Conservation (phyloP, 2,113 vertebrate species). For the Salvelinus namaycush region DNA sequence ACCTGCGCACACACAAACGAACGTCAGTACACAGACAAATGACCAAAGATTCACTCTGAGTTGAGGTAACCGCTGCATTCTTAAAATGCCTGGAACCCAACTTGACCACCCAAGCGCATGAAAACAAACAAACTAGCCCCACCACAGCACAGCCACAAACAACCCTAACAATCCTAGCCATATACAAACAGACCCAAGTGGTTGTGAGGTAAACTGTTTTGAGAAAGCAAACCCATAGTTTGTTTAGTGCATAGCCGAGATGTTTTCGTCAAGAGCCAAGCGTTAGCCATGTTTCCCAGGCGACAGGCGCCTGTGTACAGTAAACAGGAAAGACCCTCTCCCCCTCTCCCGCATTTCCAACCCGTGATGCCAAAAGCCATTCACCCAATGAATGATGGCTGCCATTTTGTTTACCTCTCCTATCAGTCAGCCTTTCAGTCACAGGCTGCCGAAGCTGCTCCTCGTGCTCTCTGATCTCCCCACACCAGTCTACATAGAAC, state of each 20-base stretch:
- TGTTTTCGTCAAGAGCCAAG: slow-evolving; percentile 55
- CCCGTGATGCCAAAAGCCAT: background rate
- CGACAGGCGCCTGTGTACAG: slow-evolving; percentile 34
- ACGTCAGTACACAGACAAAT: slow-evolving; percentile 26
- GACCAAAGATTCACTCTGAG: slow-evolving; percentile 24
- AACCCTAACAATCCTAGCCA: background rate
- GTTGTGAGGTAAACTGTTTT: slow-evolving; percentile 5
- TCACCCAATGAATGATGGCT: background rate
- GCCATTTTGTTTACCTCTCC: slow-evolving; percentile 41
- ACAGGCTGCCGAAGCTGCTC: slow-evolving; percentile 26
- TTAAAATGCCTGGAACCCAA: slow-evolving; percentile 25
- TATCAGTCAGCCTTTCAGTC: slow-evolving; percentile 30
- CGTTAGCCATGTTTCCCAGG: slow-evolving; percentile 49
- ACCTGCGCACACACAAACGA: slow-evolving; percentile 68
- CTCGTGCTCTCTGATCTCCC: slow-evolving; percentile 45
- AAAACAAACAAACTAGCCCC: background rate
- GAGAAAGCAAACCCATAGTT: background rate
- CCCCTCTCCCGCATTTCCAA: background rate
- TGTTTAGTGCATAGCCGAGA: slow-evolving; percentile 57
- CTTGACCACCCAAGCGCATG: slow-evolving; percentile 39
- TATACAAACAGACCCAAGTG: background rate
- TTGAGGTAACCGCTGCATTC: background rate
- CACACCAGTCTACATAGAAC: no score
- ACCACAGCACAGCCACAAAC: background rate
- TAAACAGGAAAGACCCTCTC: slow-evolving; percentile 48